These are phyloP conservation scores for Channa maculata DNA, from an alignment of 2,113 vertebrate genomes.

Conservation along the genomic window DNA sequence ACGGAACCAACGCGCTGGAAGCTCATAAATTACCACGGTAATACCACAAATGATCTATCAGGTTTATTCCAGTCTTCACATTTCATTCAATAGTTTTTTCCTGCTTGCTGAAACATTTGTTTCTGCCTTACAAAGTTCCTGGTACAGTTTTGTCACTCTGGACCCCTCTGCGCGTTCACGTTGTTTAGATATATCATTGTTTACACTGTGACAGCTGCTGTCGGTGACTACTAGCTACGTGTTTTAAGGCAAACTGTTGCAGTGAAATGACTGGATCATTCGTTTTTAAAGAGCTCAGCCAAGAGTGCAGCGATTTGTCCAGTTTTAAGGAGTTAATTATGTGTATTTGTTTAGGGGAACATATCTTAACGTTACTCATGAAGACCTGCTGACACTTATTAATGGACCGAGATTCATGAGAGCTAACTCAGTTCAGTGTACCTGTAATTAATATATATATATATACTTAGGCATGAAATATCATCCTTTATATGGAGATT, in stretches of 20 bases:
- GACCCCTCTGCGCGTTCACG: neutral
- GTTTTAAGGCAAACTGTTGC: neutral
- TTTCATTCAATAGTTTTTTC: neutral
- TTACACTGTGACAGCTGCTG: constrained; percentile 14
- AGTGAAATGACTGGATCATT: constrained; percentile 11
- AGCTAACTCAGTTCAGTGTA: neutral
- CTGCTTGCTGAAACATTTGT: neutral
- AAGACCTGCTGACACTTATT: neutral
- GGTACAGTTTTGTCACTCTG: neutral
- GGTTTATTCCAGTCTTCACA: neutral
- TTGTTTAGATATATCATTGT: constrained; percentile 39
- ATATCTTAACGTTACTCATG: neutral
- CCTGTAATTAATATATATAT: neutral
- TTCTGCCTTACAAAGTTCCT: neutral
- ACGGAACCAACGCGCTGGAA: constrained; percentile 14
- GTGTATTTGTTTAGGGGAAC: neutral
- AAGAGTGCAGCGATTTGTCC: neutral
- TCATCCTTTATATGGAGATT: neutral
- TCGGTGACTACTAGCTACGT: neutral
- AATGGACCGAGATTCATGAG: neutral
- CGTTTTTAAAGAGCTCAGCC: neutral
- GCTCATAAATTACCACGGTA: constrained; percentile 51
- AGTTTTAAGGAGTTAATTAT: neutral
- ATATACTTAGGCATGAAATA: neutral
- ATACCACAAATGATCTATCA: neutral